A percentile compares a stretch with the other conserved stretches of the same genome.
phyloP scores from a whole-genome alignment of 2,797 vertebrate species.

The Esox masquinongy region DNA sequence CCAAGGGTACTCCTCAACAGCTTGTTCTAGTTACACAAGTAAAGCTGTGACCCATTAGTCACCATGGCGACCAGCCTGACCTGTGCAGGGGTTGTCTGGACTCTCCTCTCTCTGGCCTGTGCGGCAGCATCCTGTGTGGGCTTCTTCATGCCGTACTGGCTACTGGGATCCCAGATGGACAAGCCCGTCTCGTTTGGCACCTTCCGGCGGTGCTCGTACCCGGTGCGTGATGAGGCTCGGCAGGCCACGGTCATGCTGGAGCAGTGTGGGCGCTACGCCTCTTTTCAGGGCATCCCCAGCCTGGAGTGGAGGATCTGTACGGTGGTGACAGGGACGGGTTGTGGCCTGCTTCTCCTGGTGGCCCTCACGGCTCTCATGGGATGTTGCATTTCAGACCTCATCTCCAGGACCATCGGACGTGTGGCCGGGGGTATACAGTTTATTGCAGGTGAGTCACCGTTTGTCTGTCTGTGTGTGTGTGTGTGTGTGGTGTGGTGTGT shows the following conservation, averaged over 20 bases:
- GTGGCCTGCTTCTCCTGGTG: constrained; percentile 93
- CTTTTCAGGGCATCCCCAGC: constrained; percentile 93
- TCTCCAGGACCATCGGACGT: constrained; percentile 93
- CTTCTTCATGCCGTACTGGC: constrained; percentile 99
- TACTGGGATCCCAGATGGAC: constrained; percentile 91
- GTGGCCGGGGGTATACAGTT: constrained; percentile 97
- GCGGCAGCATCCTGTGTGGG: constrained; percentile 90
- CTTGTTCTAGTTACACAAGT: constrained; percentile 16
- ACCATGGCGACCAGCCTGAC: constrained; percentile 93
- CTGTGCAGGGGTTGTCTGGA: constrained; percentile 86
- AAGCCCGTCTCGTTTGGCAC: constrained; percentile 95
- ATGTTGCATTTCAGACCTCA: constrained; percentile 95
- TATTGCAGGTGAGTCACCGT: constrained; percentile 86
- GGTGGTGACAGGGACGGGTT: constrained; percentile 91
- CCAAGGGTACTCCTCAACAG: constrained; percentile 20
- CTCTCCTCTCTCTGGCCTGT: constrained; percentile 90
- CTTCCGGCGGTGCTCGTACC: constrained; percentile 95
- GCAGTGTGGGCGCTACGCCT: constrained; percentile 95
- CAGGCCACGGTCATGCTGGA: constrained; percentile 95
- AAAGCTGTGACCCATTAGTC: constrained; percentile 18
- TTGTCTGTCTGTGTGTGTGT: background rate
- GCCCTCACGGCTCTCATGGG: constrained; percentile 94
- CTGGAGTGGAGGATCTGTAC: constrained; percentile 96
- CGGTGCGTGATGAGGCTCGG: constrained; percentile 87
- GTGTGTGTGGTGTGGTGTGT: too few relatives aligned